Conservation (phyloP, 2,113 vertebrate species). For the Ceyx margarethae region DNA sequence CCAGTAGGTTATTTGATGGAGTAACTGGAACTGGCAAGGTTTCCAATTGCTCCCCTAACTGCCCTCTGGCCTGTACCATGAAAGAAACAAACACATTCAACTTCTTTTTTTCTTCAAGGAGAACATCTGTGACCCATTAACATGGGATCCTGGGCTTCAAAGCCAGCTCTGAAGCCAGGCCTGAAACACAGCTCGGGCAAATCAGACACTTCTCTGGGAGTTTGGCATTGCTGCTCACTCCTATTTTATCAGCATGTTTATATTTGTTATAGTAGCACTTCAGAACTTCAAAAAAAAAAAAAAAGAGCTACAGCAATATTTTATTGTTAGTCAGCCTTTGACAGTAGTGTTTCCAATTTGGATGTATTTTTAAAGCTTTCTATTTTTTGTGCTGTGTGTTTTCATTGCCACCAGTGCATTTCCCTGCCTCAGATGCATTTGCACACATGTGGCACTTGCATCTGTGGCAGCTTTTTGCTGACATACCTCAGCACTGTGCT, state of each 20-base stretch:
- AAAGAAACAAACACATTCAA: conserved; percentile 32
- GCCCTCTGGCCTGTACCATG: not conserved
- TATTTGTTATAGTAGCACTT: not conserved
- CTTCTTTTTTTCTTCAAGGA: not conserved
- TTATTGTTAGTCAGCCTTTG: not conserved
- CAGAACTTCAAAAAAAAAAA: not conserved
- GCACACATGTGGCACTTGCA: not conserved
- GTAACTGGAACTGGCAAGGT: not conserved
- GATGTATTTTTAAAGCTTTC: not conserved
- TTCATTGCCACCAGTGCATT: not conserved
- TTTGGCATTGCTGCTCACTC: not conserved
- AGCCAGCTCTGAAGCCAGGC: not conserved
- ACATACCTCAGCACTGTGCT: not conserved
- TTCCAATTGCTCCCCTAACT: not conserved
- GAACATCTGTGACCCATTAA: conserved; percentile 41
- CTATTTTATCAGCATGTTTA: not conserved
- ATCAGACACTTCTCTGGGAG: not conserved
- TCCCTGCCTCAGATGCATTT: not conserved
- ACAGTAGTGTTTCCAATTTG: not conserved
- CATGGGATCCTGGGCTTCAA: fast-evolving
- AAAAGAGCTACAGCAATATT: not conserved
- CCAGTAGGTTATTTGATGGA: not conserved
- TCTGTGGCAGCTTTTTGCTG: not conserved
- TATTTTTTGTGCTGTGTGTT: not conserved
- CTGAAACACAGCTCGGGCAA: not conserved